Conservation (phyloP, 2,113 vertebrate species). For the Oryzias curvinotus region DNA sequence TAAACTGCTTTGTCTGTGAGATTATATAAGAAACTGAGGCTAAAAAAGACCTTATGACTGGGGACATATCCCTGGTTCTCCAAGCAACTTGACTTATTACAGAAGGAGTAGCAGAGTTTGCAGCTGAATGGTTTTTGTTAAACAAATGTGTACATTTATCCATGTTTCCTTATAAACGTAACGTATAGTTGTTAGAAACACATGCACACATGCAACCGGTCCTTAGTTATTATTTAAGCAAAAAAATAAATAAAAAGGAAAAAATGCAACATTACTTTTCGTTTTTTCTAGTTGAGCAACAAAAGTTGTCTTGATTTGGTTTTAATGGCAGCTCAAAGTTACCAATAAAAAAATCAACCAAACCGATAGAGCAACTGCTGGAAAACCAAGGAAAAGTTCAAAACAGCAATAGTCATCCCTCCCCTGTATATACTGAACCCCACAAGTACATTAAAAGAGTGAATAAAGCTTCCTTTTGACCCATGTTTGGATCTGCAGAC, state of each 20-base stretch:
- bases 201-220: no score
- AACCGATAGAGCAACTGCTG: no score
- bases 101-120: no score
- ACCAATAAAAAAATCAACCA: no score
- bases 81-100: no score
- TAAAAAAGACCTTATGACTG: no score
- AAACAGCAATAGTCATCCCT: not conserved
- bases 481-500: slow-evolving; percentile 74
- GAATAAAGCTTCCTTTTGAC: slow-evolving; percentile 80
- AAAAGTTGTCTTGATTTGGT: not conserved
- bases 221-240: not conserved
- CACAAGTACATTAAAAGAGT: slow-evolving; percentile 73
- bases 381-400: not conserved
- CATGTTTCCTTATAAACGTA: no score
- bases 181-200: no score
- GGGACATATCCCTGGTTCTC: no score
- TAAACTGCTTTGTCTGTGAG: slow-evolving; percentile 12
- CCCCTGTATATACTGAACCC: slow-evolving; percentile 49
- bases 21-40: slow-evolving; percentile 8
- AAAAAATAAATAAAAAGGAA: slow-evolving; percentile 8
- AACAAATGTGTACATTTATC: no score
- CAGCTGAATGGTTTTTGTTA: no score
- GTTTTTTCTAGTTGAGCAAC: slow-evolving; percentile 8
- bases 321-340: not conserved
- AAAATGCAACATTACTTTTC: slow-evolving; percentile 5